Evolutionary conservation across 2,797 vertebrate genomes (phyloP).

Genomic region (Clarias platycephalus): DNA sequence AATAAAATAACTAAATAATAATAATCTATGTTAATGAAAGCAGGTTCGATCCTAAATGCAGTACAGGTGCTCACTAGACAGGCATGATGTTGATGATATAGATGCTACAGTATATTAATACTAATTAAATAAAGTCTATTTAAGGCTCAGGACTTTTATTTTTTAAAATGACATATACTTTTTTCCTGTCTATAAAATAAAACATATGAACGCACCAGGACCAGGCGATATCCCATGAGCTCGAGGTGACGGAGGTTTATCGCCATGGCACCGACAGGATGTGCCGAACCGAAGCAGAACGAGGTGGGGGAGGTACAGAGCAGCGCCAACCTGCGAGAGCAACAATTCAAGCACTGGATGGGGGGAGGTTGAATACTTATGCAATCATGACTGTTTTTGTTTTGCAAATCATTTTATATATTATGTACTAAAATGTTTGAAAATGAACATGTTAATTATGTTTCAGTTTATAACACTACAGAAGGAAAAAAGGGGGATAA

Average conservation of each 20-base stretch:
- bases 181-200: neutral
- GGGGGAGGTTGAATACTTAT: neutral
- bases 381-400: neutral
- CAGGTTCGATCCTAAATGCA: neutral
- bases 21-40: neutral
- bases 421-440: too few relatives aligned
- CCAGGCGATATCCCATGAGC: constrained; percentile 79
- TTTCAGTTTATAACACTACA: neutral
- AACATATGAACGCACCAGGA: constrained; percentile 74
- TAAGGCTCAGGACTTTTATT: neutral
- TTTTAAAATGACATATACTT: neutral
- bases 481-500: neutral
- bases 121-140: neutral
- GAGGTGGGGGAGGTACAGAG: constrained; percentile 67
- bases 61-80: neutral
- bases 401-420: neutral
- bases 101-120: too few relatives aligned
- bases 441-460: too few relatives aligned
- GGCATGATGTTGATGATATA: neutral
- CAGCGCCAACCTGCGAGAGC: constrained; percentile 81
- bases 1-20: too few relatives aligned
- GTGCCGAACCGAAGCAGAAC: constrained; percentile 77
- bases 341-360: neutral
- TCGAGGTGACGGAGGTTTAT: constrained; percentile 82
- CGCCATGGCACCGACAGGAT: constrained; percentile 75